Evolutionary conservation across 2,113 vertebrate genomes (phyloP).

Genomic region (Hippolais icterina): DNA sequence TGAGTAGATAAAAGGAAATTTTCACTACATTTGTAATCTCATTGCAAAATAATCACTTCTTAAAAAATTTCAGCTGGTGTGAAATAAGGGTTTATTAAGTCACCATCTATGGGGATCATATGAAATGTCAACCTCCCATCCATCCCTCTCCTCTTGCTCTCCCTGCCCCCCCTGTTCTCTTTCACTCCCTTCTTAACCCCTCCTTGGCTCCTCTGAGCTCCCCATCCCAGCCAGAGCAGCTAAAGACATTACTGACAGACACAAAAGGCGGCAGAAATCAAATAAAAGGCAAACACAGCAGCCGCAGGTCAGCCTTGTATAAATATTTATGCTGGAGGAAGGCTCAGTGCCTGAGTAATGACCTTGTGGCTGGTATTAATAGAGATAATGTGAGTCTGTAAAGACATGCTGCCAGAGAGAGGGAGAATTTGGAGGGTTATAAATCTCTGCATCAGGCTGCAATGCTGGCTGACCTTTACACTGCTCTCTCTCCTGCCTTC

Average conservation of each 20-base stretch:
- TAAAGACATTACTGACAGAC: conserved; percentile 79
- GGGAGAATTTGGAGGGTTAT: conserved; percentile 55
- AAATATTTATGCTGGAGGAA: conserved; percentile 84
- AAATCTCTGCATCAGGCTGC: conserved; percentile 61
- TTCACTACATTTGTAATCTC: not conserved
- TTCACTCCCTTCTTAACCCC: not conserved
- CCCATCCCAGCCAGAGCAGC: conserved; percentile 69
- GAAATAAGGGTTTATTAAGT: not conserved
- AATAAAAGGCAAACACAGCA: conserved; percentile 80
- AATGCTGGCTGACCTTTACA: conserved; percentile 66
- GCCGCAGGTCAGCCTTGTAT: conserved; percentile 79
- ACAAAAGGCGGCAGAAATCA: conserved; percentile 83
- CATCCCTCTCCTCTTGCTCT: not conserved
- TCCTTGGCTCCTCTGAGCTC: conserved; percentile 68
- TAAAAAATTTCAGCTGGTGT: not conserved
- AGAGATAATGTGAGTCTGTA: conserved; percentile 81
- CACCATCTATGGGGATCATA: not conserved
- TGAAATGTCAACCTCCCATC: not conserved
- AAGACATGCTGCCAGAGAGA: conserved; percentile 70
- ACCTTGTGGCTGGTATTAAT: conserved; percentile 83
- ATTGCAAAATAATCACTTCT: not conserved
- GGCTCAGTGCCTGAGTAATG: conserved; percentile 80
- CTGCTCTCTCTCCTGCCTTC: conserved; percentile 39
- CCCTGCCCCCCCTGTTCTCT: not conserved
- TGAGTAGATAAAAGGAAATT: not conserved